A percentile compares a stretch with the other conserved stretches of the same genome.
phyloP scores from a whole-genome alignment of 2,888 invertebrate genomes.

The Drosophila borealis region DNA sequence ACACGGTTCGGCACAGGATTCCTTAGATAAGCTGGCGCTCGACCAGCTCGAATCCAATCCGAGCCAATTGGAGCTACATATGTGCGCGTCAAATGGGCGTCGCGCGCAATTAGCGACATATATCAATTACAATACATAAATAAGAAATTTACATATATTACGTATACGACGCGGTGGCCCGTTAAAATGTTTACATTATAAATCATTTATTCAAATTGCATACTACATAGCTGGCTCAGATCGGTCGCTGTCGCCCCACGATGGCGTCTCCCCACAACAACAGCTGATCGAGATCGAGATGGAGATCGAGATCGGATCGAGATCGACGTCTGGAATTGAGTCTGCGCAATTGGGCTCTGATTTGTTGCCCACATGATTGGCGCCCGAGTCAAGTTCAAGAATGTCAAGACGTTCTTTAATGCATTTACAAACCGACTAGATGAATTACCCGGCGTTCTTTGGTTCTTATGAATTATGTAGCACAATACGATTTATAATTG shows the following conservation, averaged over 20 bases:
- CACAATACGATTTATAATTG: too few species aligned
- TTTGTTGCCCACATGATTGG: conserved; percentile 29
- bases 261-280: conserved; percentile 35
- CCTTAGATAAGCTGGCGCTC: conserved; percentile 61
- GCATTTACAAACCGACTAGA: conserved; percentile 26
- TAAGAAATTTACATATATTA: conserved; percentile 36
- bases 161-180: conserved; percentile 46
- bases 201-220: conserved; percentile 81
- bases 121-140: conserved; percentile 72
- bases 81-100: conserved; percentile 62
- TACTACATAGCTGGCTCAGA: conserved; percentile 50
- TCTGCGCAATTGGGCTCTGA: conserved; percentile 13
- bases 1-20: conserved; percentile 55
- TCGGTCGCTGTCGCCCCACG: conserved; percentile 33
- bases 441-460: too few species aligned
- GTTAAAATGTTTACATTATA: conserved; percentile 78
- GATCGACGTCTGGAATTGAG: conserved; percentile 24
- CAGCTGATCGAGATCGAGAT: conserved; percentile 58
- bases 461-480: too few species aligned
- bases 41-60: conserved; percentile 11
- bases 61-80: conserved; percentile 15
- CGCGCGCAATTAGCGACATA: conserved; percentile 76
- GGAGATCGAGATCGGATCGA: conserved; percentile 36
- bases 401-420: conserved; percentile 28
- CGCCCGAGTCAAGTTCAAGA: conserved; percentile 47